Evolutionary conservation across 2,888 invertebrate species (phyloP), one percentile per base, ranked within the genome.

Genomic region (Exocentrus adspersus): DNA sequence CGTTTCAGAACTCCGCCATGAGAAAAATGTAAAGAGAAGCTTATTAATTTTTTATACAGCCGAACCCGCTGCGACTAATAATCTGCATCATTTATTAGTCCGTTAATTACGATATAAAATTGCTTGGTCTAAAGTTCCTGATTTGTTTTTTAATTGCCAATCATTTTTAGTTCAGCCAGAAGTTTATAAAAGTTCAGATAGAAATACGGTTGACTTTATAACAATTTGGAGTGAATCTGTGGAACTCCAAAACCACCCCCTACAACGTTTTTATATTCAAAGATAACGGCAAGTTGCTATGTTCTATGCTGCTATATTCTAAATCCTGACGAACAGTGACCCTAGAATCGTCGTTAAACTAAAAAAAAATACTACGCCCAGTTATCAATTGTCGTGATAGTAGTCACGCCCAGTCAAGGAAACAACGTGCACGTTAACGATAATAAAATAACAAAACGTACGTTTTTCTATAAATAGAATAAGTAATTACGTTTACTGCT

Each of bases 1-100:
- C 20, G 45, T n/a, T 20, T 20, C n/a, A 9, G n/a, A 45, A 28
- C 48, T 16, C 20, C 48, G 6, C 16, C 24, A 16, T 28, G 24
- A 48, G 28, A 48, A 16, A 48, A 48, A 48, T 48, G 24, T 28
- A 24, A n/a, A n/a, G 14, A 48, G 48, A 28, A 48, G 48, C 48
- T 48, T 48, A 17, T 48, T 48, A 48, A 48, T 48, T 48, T 48
- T 24, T 48, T 48, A 48, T 10, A n/a, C 45, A 10, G 12, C 12
- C 14, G 46, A 24, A 46, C 17, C 21, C n/a, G 24, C 32, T 48
- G 20, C 24, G 17, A 14, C 50, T 50, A 58, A 58, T 58, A 46
- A 45, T 45, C 45, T 19, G 46, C 46, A 57, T 58, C 48, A 28
- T 58, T 58, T 48, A 41, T 28, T 58, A 58, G 58, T 50, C 37